Conservation (phyloP, 53 echinoderm and acorn worm genomes). For the Patiria pectinifera region DNA sequence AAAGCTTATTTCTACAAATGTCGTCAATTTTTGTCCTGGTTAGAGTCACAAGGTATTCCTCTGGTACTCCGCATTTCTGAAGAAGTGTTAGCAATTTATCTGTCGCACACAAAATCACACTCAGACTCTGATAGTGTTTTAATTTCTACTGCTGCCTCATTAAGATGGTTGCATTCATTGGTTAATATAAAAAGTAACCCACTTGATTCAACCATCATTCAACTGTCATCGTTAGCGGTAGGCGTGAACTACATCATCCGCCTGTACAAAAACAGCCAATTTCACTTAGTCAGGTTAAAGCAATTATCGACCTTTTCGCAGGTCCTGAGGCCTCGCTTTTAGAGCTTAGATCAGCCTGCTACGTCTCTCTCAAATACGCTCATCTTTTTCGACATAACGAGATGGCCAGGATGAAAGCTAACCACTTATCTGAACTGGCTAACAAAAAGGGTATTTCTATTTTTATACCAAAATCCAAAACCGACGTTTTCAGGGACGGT, state of each 20-base stretch:
- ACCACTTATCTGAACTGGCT: not conserved
- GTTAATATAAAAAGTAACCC: not conserved
- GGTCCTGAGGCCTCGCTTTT: too few relatives aligned
- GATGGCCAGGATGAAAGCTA: not conserved
- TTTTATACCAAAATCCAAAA: too few relatives aligned
- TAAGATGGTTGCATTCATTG: not conserved
- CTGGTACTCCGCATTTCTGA: slow-evolving; percentile 3
- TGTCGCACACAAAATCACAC: not conserved
- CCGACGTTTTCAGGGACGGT: not conserved
- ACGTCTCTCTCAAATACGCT: too few relatives aligned
- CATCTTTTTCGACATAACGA: too few relatives aligned
- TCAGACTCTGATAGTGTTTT: slow-evolving; percentile 4
- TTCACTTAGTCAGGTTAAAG: too few relatives aligned
- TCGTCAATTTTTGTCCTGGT: not conserved
- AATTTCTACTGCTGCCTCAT: not conserved
- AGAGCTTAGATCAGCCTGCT: too few relatives aligned
- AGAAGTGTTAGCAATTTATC: not conserved
- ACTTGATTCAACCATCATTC: too few relatives aligned
- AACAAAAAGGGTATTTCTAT: slow-evolving; percentile 1
- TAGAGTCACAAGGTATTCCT: not conserved
- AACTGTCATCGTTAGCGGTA: too few relatives aligned
- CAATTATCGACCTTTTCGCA: too few relatives aligned
- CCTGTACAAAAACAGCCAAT: too few relatives aligned
- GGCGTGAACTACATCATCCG: too few relatives aligned
- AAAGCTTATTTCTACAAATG: not conserved